These are phyloP conservation scores for Drosophila tani DNA, from an alignment of 1,140 invertebrate genomes.

Conservation along the genomic window DNA sequence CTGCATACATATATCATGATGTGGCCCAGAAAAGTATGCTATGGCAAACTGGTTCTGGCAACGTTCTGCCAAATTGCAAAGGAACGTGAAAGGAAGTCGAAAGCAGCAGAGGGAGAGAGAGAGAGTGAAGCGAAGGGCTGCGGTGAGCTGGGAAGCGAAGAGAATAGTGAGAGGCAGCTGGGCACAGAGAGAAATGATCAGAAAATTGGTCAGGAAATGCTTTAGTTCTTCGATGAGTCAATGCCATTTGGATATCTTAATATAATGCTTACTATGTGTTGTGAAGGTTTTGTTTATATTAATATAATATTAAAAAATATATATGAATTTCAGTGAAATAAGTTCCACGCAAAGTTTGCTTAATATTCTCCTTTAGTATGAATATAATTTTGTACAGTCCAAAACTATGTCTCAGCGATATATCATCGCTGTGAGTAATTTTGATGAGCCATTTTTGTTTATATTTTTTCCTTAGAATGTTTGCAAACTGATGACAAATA, in stretches of 20 bases:
- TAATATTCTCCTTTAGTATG: no score
- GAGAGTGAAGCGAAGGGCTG: neutral
- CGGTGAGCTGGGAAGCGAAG: conserved; percentile 11
- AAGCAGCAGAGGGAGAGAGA: neutral
- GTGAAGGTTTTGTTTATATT: no score
- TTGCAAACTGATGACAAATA: neutral
- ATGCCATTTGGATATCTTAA: no score
- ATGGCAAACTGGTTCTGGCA: conserved; percentile 55
- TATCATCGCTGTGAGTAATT: neutral
- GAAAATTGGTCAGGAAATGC: neutral
- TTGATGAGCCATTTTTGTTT: neutral
- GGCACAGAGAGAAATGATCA: neutral
- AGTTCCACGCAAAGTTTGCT: no score
- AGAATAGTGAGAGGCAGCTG: conserved; percentile 11
- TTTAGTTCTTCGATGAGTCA: neutral
- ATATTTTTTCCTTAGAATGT: no score
- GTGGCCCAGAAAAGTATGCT: conserved; percentile 80
- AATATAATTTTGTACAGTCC: neutral
- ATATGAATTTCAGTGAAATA: no score
- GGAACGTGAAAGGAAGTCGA: conserved; percentile 28
- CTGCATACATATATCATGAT: conserved; percentile 57
- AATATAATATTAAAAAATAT: neutral
- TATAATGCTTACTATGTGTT: no score
- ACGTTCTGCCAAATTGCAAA: conserved; percentile 66
- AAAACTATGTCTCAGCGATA: neutral